These are phyloP conservation scores for Sylvilagus floridanus DNA, from an alignment of 2,797 vertebrate genomes.

Conservation along the genomic window DNA sequence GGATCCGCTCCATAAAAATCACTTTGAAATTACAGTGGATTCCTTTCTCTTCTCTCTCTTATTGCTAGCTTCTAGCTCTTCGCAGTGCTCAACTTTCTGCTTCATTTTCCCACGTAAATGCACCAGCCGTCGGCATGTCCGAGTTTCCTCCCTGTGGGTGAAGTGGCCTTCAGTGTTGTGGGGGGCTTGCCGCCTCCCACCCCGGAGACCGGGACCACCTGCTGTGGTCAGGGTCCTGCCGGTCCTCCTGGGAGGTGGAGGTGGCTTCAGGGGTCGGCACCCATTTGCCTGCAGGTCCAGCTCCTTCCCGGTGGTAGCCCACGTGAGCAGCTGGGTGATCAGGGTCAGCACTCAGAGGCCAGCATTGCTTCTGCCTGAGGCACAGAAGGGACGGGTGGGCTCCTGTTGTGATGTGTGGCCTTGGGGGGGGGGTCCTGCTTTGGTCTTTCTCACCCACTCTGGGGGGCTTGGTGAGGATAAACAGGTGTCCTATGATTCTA, in stretches of 20 bases:
- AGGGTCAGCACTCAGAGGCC: neutral
- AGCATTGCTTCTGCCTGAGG: neutral
- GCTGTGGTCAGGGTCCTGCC: neutral
- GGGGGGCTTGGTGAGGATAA: neutral
- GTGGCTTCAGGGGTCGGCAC: neutral
- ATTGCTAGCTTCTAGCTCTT: neutral
- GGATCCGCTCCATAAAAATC: neutral
- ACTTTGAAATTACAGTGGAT: neutral
- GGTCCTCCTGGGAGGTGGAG: neutral
- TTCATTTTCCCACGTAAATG: constrained; percentile 1
- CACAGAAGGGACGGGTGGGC: neutral
- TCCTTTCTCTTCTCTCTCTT: neutral
- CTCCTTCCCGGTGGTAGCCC: neutral
- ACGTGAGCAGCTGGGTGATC: neutral
- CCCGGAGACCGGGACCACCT: neutral
- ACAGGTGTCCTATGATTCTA: neutral
- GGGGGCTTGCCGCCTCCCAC: neutral
- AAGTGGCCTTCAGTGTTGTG: neutral
- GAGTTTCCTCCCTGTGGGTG: neutral
- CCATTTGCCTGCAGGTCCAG: neutral
- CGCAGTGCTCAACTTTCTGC: neutral
- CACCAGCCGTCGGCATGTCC: neutral
- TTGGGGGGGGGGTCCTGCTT: neutral
- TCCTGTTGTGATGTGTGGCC: neutral
- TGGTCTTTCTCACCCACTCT: neutral